Evolutionary conservation across 2,888 invertebrate genomes (phyloP), one percentile per base, ranked within the genome.

Genomic region (Eilema griseolum): DNA sequence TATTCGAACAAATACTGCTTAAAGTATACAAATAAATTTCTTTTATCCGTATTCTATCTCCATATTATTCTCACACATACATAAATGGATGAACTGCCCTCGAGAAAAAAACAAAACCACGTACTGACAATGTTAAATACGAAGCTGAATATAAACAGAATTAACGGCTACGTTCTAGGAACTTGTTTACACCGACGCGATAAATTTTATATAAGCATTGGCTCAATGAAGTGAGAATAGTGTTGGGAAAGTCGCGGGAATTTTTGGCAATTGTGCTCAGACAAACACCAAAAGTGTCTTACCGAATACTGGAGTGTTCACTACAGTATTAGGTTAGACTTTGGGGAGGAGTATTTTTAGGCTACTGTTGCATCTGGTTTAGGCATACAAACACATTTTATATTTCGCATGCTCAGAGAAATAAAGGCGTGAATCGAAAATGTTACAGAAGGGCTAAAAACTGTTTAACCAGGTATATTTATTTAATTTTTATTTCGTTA

Each of bases 151-250:
- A 73, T 74, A 77, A 80, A 82, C 68, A 78, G 74, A 83, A 83
- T 83, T 76, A 82, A 75, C 74, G 61, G 67, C 68, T 67, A 77
- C 81, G 71, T 74, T 74, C 71, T 74, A 70, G 65, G 69, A 79
- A 78, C 81, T 83, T 83, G 81, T 80, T 80, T 81, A 81, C 81
- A 75, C 66, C 73, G 77, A 79, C 62, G 73, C 79, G 73, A 80
- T 83, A 83, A 77, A 84, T 81, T 81, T 77, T 67, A 73, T 75
- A 73, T 67, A 71, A 78, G 69, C 76, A 80, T 80, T 78, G 78
- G 73, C 75, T 70, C 81, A 75, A 79, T 82, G 81, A 81, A 81
- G 66, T 37, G 72, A 59, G 73, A 67, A 71, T 77, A 80, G 81
- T 76, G 79, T 66, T 72, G 83, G 70, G 70, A 66, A 70, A 33